Base-by-base conservation (phyloP, 2,797 vertebrate genomes). In the Myotis myotis region DNA sequence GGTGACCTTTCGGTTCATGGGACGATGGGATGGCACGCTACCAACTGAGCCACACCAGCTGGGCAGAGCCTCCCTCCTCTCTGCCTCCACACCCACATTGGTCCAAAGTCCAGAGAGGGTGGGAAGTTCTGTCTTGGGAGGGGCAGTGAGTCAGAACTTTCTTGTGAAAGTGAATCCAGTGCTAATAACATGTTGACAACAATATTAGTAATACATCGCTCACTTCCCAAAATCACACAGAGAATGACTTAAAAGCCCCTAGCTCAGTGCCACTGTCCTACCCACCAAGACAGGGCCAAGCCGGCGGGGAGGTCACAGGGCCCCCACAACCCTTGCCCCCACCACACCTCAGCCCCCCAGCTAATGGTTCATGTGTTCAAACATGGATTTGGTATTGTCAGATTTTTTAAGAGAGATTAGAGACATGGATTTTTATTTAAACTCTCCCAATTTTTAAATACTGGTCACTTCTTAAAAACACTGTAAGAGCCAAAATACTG, bases 341-440 rank as follows among this genome's bases (percentile, higher is more conserved):
- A 1, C 13, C 0, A 8, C 25, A 0, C 22, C 28, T 36, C 19
- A 8, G 30, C 47, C 76, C 49, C 49, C 44, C 49, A 0, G 28
- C 51, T 8, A 1, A 33, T 0, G 17, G 4, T 25, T 57, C 38
- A 1, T 1, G 3, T 7, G 47, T 44, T 53, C 25, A 7, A 23
- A 6, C 0, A 22, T 16, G 3, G 62, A 44, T 11, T 12, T 6
- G 0, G 9, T 3, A 19, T 9, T 9, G 10, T 53, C 36, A 23
- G 47, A 36, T 16, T 41, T 81, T 47, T 25, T 3, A 44, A 44
- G 55, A 49, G 49, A 4, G 8, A 22, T 92, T 20, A 81, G 78
- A 74, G 64, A 53, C 15, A 7, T 0, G 38, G 7, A 23, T 44
- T 71, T 36, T 62, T 70, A 66, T 51, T 55, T 90, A 38, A 87